Base-by-base conservation (phyloP, 2,888 invertebrate genomes). In the Drosophila macrospina region DNA sequence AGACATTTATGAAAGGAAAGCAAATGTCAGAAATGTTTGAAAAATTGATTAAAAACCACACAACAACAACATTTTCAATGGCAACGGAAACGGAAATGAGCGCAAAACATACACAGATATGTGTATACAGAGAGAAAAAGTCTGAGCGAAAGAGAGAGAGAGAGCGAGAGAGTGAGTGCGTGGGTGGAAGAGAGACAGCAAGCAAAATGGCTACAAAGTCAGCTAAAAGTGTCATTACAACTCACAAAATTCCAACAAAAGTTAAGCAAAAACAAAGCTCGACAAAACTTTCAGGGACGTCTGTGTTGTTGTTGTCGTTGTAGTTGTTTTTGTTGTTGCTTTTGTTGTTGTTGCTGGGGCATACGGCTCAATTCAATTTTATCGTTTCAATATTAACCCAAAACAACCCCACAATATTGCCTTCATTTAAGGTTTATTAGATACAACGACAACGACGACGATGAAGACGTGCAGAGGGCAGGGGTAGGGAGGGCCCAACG, bases 371-470 rank as follows among this genome's bases (percentile, higher is more conserved):
- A 90, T 89, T 89, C 78, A 87, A 85, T 89, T 89, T 90, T 91
- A 90, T 90, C 89, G 89, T 89, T 88, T 88, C 89, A 85, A 84
- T 85, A 90, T 90, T 89, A 89, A 91, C 90, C 90, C 89, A 88
- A 89, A 90, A 90, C 81, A 89, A 84, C 88, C 88, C 90, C 90
- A 86, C 88, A 90, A 90, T 89, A 90, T 90, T 89, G 90, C 88
- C 88, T 88, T 88, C 90, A 90, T 90, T 90, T 90, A 90, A 89
- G 90, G 90, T 90, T 90, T 90, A 90, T 90, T 90, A 89, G 88
- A 87, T 80, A 76, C 80, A 77, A 74, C 83, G 86, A 80, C 76
- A 75, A 66, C 59, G 50, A 45, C 30, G 39, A 36, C 55, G 48
- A 36, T 39, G 57, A 48, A 47, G 50, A 13, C 44, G 55, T 26